Evolutionary conservation across 2,113 vertebrate genomes (phyloP), one percentile per base, ranked within the genome.

Genomic region (Bungarus multicinctus): DNA sequence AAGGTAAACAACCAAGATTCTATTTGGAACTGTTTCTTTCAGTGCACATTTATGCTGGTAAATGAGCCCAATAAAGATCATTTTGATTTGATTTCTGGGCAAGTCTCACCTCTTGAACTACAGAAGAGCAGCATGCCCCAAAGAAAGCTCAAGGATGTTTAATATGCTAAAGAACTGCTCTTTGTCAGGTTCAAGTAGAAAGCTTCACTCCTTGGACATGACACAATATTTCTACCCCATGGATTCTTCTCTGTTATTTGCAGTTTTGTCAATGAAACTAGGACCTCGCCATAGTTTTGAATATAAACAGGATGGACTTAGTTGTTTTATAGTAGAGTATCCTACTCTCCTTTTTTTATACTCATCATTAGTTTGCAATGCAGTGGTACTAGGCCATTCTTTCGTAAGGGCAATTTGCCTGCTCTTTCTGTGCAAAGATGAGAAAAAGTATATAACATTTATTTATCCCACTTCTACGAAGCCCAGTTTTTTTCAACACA

Each of bases 221-320:
- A 18, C 0, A 18, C 4, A 50, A 12, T 27, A 53, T 25, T n/a
- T 0, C 0, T 89, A 81, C 45, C 5, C 11, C 23, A 3, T 55
- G 53, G 20, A 54, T 20, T 22, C 50, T 53, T 88, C 92, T 0
- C 16, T 12, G 74, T 92, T 74, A 93, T 87, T 85, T 57, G 53
- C 94, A 39, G 58, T 90, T 92, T 93, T 90, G 69, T 91, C 91
- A 94, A 93, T 22, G 2, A 12, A 94, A 89, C 85, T 93, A 69
- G 88, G 0, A 8, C 25, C 52, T 91, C 45, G 34, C 43, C 27
- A 88, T 20, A 93, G 85, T 64, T 69, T 23, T 74, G 64, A 45
- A 54, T 5, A 30, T 90, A 91, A 89, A 93, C 47, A 93, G 92
- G 94, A 45, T 23, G 88, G 88, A 90, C 54, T 92, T 86, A 94